phyloP scores from a whole-genome alignment of 2,888 invertebrate genomes.

The Athetis lepigone region DNA sequence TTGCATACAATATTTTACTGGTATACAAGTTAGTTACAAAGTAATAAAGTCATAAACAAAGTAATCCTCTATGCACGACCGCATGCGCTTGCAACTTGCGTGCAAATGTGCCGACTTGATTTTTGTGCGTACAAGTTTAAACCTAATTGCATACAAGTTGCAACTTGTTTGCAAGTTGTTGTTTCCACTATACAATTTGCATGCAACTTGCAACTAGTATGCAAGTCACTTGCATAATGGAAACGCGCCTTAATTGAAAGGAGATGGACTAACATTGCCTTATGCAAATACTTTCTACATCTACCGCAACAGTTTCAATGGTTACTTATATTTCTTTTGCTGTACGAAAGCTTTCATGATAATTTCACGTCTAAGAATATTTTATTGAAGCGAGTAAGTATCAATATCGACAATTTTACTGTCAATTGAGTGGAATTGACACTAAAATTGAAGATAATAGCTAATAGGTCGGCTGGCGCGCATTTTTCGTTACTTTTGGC shows the following conservation, averaged over 20 bases:
- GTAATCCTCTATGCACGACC: too few relatives aligned
- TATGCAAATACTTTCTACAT: background rate
- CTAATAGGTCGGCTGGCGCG: slow-evolving; percentile 9
- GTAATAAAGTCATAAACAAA: too few relatives aligned
- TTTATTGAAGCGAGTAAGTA: slow-evolving; percentile 48
- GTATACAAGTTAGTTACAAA: too few relatives aligned
- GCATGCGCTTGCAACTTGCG: too few relatives aligned
- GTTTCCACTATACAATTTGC: too few relatives aligned
- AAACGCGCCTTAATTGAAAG: background rate
- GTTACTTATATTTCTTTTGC: slow-evolving; percentile 3
- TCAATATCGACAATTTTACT: slow-evolving; percentile 43
- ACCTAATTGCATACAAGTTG: too few relatives aligned
- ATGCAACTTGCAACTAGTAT: too few relatives aligned
- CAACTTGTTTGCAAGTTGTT: too few relatives aligned
- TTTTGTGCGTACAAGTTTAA: too few relatives aligned
- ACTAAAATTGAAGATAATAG: slow-evolving; percentile 48
- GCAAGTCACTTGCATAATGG: too few relatives aligned
- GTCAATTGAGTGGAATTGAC: slow-evolving; percentile 38
- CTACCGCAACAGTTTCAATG: slow-evolving; percentile 4
- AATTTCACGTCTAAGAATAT: slow-evolving; percentile 39
- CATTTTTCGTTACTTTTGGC: slow-evolving; percentile 4
- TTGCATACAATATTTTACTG: too few relatives aligned
- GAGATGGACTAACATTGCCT: background rate
- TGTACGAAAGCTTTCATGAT: slow-evolving; percentile 38
- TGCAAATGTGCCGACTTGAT: too few relatives aligned